phyloP scores from a whole-genome alignment of 2,797 vertebrate genomes.

The Sylvia borin region DNA sequence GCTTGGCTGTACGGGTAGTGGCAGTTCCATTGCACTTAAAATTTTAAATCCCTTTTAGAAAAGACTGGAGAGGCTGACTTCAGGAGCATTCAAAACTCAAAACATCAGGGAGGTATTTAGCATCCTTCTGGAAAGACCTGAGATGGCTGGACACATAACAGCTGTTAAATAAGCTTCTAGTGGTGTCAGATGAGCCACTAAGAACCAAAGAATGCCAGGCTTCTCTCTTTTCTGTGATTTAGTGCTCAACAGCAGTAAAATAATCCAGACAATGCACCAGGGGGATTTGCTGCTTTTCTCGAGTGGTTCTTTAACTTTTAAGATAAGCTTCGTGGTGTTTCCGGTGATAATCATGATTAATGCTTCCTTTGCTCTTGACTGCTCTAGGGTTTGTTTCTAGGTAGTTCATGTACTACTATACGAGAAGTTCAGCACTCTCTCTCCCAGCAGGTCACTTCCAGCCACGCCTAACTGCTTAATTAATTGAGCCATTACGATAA shows the following conservation, averaged over 20 bases:
- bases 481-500: neutral
- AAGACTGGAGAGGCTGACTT: neutral
- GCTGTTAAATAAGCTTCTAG: neutral
- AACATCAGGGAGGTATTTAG: neutral
- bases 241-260: neutral
- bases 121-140: neutral
- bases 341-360: slow-evolving; percentile 4
- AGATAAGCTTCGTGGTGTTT: slow-evolving; percentile 10
- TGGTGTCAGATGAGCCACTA: neutral
- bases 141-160: neutral
- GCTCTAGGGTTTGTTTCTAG: neutral
- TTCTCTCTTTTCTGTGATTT: neutral
- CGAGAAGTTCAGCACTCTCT: neutral
- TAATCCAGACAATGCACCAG: neutral
- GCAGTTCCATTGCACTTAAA: neutral
- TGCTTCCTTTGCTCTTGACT: neutral
- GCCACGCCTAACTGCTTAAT: slow-evolving; percentile 5
- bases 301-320: slow-evolving; percentile 17
- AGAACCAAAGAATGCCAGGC: neutral
- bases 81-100: neutral
- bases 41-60: neutral
- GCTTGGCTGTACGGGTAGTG: neutral
- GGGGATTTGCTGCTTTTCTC: neutral
- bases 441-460: slow-evolving; percentile 5
- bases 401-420: neutral